A percentile compares a stretch with the other conserved stretches of the same genome.
phyloP scores from a whole-genome alignment of 2,113 vertebrate species.

The Mastomys coucha region DNA sequence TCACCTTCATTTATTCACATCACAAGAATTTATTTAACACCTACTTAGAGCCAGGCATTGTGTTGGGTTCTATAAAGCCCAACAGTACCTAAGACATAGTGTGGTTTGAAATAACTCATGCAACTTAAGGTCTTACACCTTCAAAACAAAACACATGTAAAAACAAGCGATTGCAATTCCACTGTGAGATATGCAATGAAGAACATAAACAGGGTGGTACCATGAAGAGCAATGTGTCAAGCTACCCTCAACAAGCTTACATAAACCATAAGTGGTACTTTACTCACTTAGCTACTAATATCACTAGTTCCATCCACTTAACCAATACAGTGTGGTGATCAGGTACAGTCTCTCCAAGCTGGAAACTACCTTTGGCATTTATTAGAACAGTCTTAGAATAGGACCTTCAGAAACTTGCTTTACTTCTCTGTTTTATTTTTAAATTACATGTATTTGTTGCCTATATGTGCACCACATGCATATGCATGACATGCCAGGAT shows the following conservation, averaged over 20 bases:
- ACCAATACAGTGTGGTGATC: neutral
- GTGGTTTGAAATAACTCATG: neutral
- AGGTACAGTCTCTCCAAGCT: neutral
- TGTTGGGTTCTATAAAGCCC: neutral
- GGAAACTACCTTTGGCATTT: neutral
- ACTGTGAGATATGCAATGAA: conserved; percentile 7
- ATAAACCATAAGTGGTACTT: neutral
- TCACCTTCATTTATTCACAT: neutral
- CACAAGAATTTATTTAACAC: neutral
- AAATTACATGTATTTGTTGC: neutral
- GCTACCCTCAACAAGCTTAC: neutral
- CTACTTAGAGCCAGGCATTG: neutral
- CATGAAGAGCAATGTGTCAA: neutral
- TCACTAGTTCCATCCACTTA: neutral
- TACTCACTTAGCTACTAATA: neutral
- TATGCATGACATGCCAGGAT: neutral
- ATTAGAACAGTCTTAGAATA: neutral
- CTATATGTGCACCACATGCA: neutral
- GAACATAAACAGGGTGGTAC: neutral
- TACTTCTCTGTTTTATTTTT: too few relatives aligned
- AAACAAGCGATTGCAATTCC: neutral
- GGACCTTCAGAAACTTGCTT: neutral
- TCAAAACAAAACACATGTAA: neutral
- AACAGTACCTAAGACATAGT: neutral
- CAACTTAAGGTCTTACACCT: neutral